These are phyloP conservation scores for Lamellibrachia satsuma DNA, from an alignment of 2,888 invertebrate species.

Conservation along the genomic window DNA sequence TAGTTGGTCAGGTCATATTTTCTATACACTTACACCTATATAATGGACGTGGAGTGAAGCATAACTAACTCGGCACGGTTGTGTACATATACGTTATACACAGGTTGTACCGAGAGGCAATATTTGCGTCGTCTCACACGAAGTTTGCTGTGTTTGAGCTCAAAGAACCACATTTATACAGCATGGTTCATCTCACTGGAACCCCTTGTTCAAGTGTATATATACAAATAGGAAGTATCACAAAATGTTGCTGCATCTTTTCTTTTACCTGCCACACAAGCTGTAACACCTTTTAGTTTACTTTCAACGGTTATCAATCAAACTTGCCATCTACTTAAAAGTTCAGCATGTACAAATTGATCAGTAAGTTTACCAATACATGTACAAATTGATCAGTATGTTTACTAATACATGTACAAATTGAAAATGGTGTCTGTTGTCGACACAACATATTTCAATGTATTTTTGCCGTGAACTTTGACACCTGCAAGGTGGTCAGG, in stretches of 20 bases:
- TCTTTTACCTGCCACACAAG: not conserved
- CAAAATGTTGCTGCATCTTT: not conserved
- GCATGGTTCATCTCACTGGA: not conserved
- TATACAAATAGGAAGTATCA: not conserved
- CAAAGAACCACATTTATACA: not conserved
- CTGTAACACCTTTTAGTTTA: not conserved
- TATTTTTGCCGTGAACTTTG: not conserved
- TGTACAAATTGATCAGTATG: not conserved
- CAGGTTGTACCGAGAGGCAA: not conserved
- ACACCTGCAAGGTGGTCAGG: constrained; percentile 6
- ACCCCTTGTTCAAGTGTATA: not conserved
- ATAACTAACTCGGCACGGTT: constrained; percentile 6
- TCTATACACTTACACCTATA: constrained; percentile 5
- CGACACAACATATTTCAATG: not conserved
- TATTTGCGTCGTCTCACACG: not conserved
- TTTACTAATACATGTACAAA: not conserved
- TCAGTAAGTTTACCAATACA: not conserved
- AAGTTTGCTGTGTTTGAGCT: not conserved
- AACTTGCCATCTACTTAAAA: not conserved
- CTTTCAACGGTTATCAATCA: not conserved
- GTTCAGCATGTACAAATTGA: not conserved
- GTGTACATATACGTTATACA: not conserved
- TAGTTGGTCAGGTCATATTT: constrained; percentile 3
- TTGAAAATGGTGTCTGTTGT: not conserved
- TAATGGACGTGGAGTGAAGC: not conserved